phyloP scores from a whole-genome alignment of 2,113 vertebrate genomes.

The Nannospalax galili region DNA sequence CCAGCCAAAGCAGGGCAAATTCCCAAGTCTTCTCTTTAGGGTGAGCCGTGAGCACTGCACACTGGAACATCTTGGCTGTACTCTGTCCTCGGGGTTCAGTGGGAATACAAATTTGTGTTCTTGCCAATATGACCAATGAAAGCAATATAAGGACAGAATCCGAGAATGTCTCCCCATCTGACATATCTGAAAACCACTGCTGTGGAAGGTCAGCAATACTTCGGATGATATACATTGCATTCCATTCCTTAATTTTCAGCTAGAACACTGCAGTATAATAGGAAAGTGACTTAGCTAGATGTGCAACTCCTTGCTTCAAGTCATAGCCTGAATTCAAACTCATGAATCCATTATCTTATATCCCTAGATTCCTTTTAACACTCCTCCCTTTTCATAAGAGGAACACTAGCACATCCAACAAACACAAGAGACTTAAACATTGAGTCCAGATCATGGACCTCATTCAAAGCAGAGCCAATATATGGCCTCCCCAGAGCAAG shows the following conservation, averaged over 20 bases:
- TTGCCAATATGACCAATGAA: neutral
- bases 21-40: neutral
- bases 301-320: neutral
- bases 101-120: neutral
- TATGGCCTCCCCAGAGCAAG: neutral
- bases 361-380: neutral
- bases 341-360: neutral
- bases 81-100: neutral
- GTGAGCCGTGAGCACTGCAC: neutral
- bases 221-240: neutral
- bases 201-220: neutral
- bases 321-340: neutral
- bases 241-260: neutral
- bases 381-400: neutral
- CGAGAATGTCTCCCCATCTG: neutral
- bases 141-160: neutral
- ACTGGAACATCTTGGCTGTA: too few relatives aligned
- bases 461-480: neutral
- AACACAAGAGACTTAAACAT: neutral
- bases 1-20: rapidly evolving
- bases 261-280: neutral
- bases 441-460: neutral
- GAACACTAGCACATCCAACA: neutral
- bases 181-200: neutral
- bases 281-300: neutral